These are phyloP conservation scores for Trididemnum miniatum DNA, from an alignment of 23 tunicate species.

Conservation along the genomic window DNA sequence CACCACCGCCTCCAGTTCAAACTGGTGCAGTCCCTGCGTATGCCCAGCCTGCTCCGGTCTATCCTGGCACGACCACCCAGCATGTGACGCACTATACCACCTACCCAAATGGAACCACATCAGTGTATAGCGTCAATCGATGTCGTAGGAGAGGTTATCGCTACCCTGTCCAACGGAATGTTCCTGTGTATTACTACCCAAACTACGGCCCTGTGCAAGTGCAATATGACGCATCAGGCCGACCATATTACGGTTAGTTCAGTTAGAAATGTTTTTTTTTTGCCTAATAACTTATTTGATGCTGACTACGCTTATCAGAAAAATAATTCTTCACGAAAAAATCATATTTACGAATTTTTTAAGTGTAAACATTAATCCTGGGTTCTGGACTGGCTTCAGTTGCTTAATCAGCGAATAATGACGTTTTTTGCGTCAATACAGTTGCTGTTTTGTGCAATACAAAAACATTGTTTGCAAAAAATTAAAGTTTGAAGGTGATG, in stretches of 20 bases:
- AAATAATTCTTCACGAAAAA: no score
- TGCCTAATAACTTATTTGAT: no score
- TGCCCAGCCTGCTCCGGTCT: slow-evolving; percentile 25
- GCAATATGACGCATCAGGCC: slow-evolving; percentile 54
- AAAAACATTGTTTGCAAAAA: no score
- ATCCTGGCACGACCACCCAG: not conserved
- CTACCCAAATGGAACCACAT: not conserved
- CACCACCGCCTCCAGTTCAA: not conserved
- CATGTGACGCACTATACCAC: slow-evolving; percentile 19
- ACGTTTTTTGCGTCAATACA: no score
- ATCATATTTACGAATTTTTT: no score
- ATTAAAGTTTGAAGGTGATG: no score
- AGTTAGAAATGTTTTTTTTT: no score
- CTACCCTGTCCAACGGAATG: slow-evolving; percentile 50
- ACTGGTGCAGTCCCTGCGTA: not conserved
- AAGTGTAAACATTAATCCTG: no score
- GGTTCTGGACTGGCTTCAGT: no score
- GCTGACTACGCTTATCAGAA: no score
- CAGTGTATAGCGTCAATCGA: not conserved
- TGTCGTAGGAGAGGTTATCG: not conserved
- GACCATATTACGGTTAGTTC: slow-evolving; percentile 66
- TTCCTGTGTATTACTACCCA: slow-evolving; percentile 68
- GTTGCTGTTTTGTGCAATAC: no score
- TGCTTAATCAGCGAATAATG: no score
- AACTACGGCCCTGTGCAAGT: slow-evolving; percentile 81